Conservation (phyloP, 2,797 vertebrate species). For the Nyctalus aviator region DNA sequence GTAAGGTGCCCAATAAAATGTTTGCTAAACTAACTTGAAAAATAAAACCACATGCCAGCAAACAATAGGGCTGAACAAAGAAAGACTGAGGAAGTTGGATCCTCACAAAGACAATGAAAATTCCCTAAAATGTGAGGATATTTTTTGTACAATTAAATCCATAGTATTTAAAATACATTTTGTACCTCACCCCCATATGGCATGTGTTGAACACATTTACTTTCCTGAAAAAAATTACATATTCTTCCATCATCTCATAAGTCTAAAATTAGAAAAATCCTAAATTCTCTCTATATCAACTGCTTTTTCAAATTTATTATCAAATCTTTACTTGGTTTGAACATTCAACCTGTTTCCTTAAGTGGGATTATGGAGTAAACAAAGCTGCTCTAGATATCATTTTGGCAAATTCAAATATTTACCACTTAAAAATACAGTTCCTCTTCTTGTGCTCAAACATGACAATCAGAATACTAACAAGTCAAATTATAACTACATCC, state of each 20-base stretch:
- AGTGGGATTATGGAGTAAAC: background rate
- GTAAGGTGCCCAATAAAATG: background rate
- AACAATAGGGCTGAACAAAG: conserved; percentile 2
- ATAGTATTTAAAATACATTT: conserved; percentile 23
- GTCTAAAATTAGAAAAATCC: conserved; percentile 13
- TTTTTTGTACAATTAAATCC: conserved; percentile 64
- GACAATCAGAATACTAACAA: background rate
- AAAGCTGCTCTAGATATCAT: background rate
- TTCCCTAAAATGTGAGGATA: conserved; percentile 32
- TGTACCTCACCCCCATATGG: background rate
- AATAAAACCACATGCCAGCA: conserved; percentile 71
- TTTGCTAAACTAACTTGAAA: conserved; percentile 70
- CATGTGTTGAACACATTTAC: background rate
- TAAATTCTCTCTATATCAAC: background rate
- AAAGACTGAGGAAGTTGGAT: background rate
- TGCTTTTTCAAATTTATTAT: conserved; percentile 1
- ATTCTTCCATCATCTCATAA: conserved; percentile 32
- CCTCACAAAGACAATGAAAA: conserved; percentile 54
- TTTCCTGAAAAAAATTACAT: conserved; percentile 45
- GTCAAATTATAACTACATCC: background rate
- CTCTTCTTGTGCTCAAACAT: background rate
- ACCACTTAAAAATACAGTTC: background rate
- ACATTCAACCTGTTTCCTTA: background rate
- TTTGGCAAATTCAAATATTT: background rate
- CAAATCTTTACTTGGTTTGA: conserved; percentile 3